phyloP scores from a whole-genome alignment of 2,888 invertebrate genomes.

The Hydroisotoma schaefferi region DNA sequence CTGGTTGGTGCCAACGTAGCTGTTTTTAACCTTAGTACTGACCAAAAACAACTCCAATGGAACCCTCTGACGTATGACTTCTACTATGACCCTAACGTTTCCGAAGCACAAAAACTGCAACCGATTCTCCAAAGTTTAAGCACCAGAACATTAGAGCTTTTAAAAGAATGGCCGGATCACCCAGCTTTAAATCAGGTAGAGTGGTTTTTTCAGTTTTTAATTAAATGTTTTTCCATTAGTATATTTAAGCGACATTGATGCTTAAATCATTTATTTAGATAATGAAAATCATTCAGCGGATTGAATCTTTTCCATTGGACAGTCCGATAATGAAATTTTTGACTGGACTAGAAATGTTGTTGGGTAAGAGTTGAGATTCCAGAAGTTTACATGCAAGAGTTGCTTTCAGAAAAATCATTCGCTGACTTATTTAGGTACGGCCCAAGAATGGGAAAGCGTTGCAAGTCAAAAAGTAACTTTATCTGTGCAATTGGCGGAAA shows the following conservation, averaged over 20 bases:
- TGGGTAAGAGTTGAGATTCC: no score
- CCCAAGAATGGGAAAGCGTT: slow-evolving; percentile 88
- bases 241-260: no score
- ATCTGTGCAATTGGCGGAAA: slow-evolving; percentile 64
- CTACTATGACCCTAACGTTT: slow-evolving; percentile 77
- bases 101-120: slow-evolving; percentile 69
- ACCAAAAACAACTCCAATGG: slow-evolving; percentile 15
- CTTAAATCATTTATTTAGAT: slow-evolving; percentile 34
- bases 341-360: slow-evolving; percentile 81
- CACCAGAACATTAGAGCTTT: slow-evolving; percentile 60
- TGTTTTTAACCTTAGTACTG: slow-evolving; percentile 11
- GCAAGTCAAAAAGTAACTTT: slow-evolving; percentile 84
- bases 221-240: slow-evolving; percentile 60
- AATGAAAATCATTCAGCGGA: slow-evolving; percentile 46
- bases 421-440: slow-evolving; percentile 50
- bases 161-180: slow-evolving; percentile 84
- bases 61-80: slow-evolving; percentile 60
- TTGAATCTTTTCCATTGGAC: slow-evolving; percentile 64
- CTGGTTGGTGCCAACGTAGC: slow-evolving; percentile 41
- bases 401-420: no score
- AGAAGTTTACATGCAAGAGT: no score
- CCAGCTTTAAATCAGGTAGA: slow-evolving; percentile 76
- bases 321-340: slow-evolving; percentile 83
- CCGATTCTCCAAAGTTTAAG: slow-evolving; percentile 67
- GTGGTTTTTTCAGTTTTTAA: slow-evolving; percentile 52